Evolutionary conservation across 2,113 vertebrate genomes (phyloP).

Genomic region (Caranx ignobilis): DNA sequence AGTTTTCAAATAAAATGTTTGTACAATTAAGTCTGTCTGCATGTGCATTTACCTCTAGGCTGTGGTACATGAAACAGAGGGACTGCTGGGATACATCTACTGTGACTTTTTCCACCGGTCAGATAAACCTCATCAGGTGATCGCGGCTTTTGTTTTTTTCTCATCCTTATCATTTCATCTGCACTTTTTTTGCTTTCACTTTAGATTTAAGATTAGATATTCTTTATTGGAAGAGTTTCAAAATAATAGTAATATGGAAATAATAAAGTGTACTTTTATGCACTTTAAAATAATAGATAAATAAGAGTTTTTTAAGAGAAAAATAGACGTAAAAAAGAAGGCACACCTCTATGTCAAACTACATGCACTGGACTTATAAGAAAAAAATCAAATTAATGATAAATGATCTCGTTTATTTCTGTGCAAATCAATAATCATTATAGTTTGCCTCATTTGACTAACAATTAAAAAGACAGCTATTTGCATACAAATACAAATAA

Average conservation of each 20-base stretch:
- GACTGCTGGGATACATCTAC: slow-evolving; percentile 95
- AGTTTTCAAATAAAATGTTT: neutral
- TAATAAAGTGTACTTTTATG: too few relatives aligned
- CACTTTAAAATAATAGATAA: neutral
- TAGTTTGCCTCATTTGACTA: too few relatives aligned
- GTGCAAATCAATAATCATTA: too few relatives aligned
- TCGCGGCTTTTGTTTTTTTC: neutral
- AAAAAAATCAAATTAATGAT: neutral
- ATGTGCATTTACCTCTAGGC: slow-evolving; percentile 83
- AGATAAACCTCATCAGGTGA: slow-evolving; percentile 96
- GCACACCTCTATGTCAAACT: too few relatives aligned
- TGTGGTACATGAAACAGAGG: slow-evolving; percentile 95
- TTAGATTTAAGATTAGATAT: neutral
- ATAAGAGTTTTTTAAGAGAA: too few relatives aligned
- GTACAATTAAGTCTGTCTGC: neutral
- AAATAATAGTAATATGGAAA: too few relatives aligned
- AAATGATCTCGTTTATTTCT: too few relatives aligned
- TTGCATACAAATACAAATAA: neutral
- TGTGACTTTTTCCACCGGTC: slow-evolving; percentile 96
- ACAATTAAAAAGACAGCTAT: too few relatives aligned
- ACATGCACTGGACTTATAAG: too few relatives aligned
- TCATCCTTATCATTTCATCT: neutral
- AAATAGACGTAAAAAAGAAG: too few relatives aligned
- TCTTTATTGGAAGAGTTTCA: too few relatives aligned
- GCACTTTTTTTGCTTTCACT: neutral